Base-by-base conservation (phyloP, 1,140 invertebrate species). In the Aphaenogaster rudis region DNA sequence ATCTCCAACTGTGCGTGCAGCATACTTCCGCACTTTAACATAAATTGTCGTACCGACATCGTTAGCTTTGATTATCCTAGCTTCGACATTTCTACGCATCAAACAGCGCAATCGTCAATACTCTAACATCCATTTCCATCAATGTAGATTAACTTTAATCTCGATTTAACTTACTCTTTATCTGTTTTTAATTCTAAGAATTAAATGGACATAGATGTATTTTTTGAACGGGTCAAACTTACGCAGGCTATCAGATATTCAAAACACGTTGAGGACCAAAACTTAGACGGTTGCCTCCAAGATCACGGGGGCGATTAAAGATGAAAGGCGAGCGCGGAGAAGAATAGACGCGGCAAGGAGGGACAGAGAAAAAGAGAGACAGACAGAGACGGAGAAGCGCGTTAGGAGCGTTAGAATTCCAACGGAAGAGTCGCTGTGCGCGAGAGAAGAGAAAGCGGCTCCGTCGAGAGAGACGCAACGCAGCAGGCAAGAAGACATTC, bases 1-100 rank as follows among this genome's bases (percentile, higher is more conserved):
- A 99, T 98, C 94, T 99, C 98, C 91, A 99, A 94, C 92, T 99
- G 98, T 52, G 98, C 98, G 94, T 98, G 97, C 61, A 99, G 94
- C 88, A 97, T 98, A 93, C 97, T 97, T 7, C 98, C 98, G 90
- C 97, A 97, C 97, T 98, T 85, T 5, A 94, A 93, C 86, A 79
- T 3, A 87, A 89, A 64, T 6, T 8, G 9, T 64, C 5, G 7
- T 48, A 28, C 6, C 45, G 15, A 9, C 15, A 33, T 64, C 64
- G 64, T 78, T 64, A 64, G 28, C 15, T 11, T 66, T 28, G 33
- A 78, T 61, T 21, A 61, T 2, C 11, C 33, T 28, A 57, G 13
- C 52, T 39, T 77, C 17, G 33, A n/a, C 13, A 52, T 21, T 57
- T 1, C 9, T 28, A 21, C 13, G 52, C 7, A 76, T 57, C 2